phyloP scores from a whole-genome alignment of 2,888 invertebrate species.

The Lobophora halterata region DNA sequence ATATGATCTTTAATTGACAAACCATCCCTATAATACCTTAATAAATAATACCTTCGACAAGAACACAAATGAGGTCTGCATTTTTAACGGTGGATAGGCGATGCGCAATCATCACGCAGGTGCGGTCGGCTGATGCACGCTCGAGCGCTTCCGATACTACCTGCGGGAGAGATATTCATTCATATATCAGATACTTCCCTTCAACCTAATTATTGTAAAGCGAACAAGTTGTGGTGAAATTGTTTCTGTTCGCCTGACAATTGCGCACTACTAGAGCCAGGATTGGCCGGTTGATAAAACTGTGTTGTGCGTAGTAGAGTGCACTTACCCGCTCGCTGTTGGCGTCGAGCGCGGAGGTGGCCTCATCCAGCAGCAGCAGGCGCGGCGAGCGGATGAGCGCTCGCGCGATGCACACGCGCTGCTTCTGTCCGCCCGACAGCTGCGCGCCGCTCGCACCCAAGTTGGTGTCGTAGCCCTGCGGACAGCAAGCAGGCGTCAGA shows the following conservation, averaged over 20 bases:
- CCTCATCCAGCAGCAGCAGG: conserved; percentile 85
- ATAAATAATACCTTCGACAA: conserved; percentile 83
- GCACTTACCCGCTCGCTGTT: conserved; percentile 83
- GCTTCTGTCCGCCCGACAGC: conserved; percentile 87
- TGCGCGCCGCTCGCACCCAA: conserved; percentile 86
- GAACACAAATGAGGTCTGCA: conserved; percentile 91
- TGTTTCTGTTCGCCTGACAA: too few relatives aligned
- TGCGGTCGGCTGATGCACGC: conserved; percentile 88
- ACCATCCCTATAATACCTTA: too few relatives aligned
- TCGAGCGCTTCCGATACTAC: conserved; percentile 92
- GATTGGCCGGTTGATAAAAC: too few relatives aligned
- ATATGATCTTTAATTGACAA: too few relatives aligned
- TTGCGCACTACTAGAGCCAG: too few relatives aligned
- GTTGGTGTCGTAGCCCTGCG: conserved; percentile 85
- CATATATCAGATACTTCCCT: too few relatives aligned
- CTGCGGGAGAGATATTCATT: conserved; percentile 54
- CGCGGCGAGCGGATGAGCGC: conserved; percentile 85
- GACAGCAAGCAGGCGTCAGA: not conserved
- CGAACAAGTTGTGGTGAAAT: not conserved
- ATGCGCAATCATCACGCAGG: conserved; percentile 93
- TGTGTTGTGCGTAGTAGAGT: too few relatives aligned
- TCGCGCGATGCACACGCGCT: conserved; percentile 87
- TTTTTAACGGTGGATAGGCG: conserved; percentile 91
- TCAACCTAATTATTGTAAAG: too few relatives aligned
- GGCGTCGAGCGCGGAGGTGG: conserved; percentile 84